Conservation (phyloP, 37 sponge, comb jelly and placozoan species). For the Halisarca cf. caerulea region DNA sequence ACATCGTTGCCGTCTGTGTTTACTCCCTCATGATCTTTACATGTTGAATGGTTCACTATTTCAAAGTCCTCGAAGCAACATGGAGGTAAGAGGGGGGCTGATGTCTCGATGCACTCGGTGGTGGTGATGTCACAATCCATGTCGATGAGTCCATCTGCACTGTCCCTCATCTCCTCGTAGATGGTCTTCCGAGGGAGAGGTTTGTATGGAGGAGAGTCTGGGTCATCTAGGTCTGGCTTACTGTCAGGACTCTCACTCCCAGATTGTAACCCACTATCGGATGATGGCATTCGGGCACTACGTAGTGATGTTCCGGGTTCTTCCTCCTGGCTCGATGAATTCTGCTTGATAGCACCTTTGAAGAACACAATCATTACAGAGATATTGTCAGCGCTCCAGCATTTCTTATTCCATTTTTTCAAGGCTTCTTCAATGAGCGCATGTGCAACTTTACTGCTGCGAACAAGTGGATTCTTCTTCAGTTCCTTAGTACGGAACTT, state of each 20-base stretch:
- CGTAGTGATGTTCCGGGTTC: not conserved
- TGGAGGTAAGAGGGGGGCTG: no score
- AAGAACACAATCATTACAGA: slow-evolving; percentile 77
- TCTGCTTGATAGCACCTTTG: not conserved
- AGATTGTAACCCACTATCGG: not conserved
- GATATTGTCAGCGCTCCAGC: slow-evolving; percentile 81
- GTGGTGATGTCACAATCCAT: no score
- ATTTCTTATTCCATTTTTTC: slow-evolving; percentile 52
- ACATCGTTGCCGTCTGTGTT: no score
- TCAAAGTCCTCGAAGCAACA: no score
- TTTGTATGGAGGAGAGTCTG: not conserved
- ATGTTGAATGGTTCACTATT: no score
- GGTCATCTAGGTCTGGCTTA: not conserved
- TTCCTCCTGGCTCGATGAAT: not conserved
- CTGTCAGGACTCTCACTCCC: not conserved
- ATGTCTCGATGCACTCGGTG: no score
- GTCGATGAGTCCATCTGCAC: no score
- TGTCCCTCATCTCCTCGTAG: no score
- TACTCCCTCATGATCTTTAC: no score
- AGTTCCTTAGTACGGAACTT: slow-evolving; percentile 36
- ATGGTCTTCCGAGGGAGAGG: not conserved
- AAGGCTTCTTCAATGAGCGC: slow-evolving; percentile 77
- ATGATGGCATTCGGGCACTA: not conserved
- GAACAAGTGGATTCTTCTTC: not conserved
- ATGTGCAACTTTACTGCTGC: slow-evolving; percentile 48